These are phyloP conservation scores for Cydia strobilella DNA, from an alignment of 1,140 invertebrate species.

Conservation along the genomic window DNA sequence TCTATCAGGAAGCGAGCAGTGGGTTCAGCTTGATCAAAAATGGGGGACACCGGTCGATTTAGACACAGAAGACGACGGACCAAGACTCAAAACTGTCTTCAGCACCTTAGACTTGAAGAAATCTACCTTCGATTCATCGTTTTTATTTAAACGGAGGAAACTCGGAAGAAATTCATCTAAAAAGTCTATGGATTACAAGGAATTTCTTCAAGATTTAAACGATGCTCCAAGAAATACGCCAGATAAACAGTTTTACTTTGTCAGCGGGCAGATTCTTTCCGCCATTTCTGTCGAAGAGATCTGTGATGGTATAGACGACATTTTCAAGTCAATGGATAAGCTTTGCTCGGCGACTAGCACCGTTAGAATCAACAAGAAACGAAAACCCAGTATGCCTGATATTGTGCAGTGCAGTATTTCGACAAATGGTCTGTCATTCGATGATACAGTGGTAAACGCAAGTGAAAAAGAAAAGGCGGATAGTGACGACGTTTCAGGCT, in stretches of 20 bases:
- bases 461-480: constrained; percentile 28
- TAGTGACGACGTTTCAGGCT: background rate
- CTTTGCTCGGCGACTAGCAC: constrained; percentile 29
- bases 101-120: constrained; percentile 57
- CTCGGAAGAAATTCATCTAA: constrained; percentile 54
- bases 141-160: constrained; percentile 60
- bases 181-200: constrained; percentile 57
- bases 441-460: constrained; percentile 6
- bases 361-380: background rate
- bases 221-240: constrained; percentile 7
- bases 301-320: constrained; percentile 29
- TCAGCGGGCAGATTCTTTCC: constrained; percentile 30
- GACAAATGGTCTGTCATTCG: constrained; percentile 23
- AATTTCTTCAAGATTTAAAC: constrained; percentile 57
- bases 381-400: background rate
- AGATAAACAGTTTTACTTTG: constrained; percentile 32
- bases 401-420: constrained; percentile 28
- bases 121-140: constrained; percentile 64
- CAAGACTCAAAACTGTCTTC: constrained; percentile 48
- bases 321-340: constrained; percentile 33
- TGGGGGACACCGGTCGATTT: constrained; percentile 68
- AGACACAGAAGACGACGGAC: constrained; percentile 61
- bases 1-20: constrained; percentile 62
- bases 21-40: constrained; percentile 59
- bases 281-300: constrained; percentile 32